Evolutionary conservation across 2,113 vertebrate genomes (phyloP).

Genomic region (Solenodon paradoxus): DNA sequence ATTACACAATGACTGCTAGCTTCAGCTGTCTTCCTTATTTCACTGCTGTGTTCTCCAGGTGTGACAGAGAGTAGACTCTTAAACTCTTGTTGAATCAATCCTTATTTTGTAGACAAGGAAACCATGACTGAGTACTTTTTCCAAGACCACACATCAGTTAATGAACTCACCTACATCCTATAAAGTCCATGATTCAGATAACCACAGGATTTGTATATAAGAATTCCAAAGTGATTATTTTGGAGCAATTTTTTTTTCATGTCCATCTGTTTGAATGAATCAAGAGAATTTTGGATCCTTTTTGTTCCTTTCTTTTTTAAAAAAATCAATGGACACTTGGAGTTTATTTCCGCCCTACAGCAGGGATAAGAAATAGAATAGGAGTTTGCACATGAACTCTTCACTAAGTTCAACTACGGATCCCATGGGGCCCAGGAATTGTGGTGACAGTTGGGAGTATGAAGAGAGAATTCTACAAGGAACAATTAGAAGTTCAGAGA

Average conservation of each 20-base stretch:
- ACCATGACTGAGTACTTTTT: not conserved
- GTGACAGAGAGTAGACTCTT: not conserved
- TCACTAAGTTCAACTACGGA: no score
- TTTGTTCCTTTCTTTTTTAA: not conserved
- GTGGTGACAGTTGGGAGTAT: fast-evolving
- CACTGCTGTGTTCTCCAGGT: not conserved
- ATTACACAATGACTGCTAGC: not conserved
- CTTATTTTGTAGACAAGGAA: not conserved
- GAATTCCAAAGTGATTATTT: no score
- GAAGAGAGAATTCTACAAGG: not conserved
- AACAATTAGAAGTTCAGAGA: not conserved
- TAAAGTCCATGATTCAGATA: not conserved
- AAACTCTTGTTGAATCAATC: not conserved
- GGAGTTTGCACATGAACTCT: not conserved
- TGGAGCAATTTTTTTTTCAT: no score
- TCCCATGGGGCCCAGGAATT: not conserved
- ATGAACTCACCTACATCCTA: not conserved
- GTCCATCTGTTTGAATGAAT: not conserved
- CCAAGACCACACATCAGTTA: not conserved
- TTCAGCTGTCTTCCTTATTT: not conserved
- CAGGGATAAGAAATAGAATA: not conserved
- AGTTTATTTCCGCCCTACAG: not conserved
- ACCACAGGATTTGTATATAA: not conserved
- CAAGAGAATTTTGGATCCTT: not conserved
- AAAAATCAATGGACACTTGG: not conserved